Base-by-base conservation (phyloP, 2,888 invertebrate genomes). In the Phengaris arion region DNA sequence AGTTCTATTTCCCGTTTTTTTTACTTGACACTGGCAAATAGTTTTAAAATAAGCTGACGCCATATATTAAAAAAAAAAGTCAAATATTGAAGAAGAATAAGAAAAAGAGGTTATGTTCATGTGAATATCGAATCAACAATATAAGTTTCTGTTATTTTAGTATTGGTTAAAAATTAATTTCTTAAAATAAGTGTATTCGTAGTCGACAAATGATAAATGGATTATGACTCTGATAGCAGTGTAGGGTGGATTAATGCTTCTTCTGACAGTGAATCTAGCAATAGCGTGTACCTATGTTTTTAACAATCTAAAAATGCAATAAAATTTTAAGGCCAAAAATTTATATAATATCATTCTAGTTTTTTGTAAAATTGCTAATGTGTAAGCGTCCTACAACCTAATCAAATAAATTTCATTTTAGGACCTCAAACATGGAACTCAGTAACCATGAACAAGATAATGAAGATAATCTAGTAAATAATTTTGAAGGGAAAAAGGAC, bases 181-280 rank as follows among this genome's bases (percentile, higher is more conserved):
- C 52, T 10, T 4, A 52, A 55, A 55, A 12, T 6, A 22, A 22
- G 5, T 13, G 35, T 13, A 45, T 64, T 72, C 51, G 72, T 72
- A 72, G 12, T 72, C 13, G 22, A 6, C 7, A 72, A 72, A 35
- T 51, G 7, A 22, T 72, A 52, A 72, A 72, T 72, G 72, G 72
- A 72, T 6, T 6, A 52, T 22, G 72, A 72, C 46, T 85, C 85
- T 74, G 86, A 87, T 59, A 85, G 86, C 72, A 86, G 84, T 81
- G 89, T 89, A 79, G 78, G 81, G 64, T 90, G 89, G 89, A 83
- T 85, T 6, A 82, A 83, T 76, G 84, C 85, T 74, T 87, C 89
- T 51, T 72, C 72, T 13, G 72, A 72, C 35, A 83, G 79, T 75
- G 83, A 84, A 75, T 77, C 78, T 35, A 75, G 76, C 52, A 72